Evolutionary conservation across 92 coral and sea anemone genomes (phyloP), one percentile per base, ranked within the genome.

Genomic region (Galaxea fascicularis): DNA sequence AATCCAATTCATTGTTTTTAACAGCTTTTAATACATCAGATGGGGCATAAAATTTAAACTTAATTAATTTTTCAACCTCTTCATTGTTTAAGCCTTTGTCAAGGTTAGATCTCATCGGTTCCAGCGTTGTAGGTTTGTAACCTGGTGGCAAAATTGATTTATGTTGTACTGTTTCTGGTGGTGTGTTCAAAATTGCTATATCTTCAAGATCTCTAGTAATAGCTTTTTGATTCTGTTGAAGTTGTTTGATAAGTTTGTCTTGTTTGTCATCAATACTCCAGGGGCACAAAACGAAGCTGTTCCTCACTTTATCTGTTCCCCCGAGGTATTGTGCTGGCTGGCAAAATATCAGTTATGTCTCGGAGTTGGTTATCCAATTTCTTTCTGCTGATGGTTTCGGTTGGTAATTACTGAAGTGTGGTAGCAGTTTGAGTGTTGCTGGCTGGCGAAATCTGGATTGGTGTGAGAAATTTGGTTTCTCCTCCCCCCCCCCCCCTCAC

Each of bases 211-310:
- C 80, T 0, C 59, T 30, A 0, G 63, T 73, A 30, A 82, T 8
- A 1, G 77, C 70, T 57, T 57, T 69, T n/a, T 82, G 60, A 6
- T 69, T 69, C 18, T 71, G 71, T 18, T 53, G 71, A 18, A 82
- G 67, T 56, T 82, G 78, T 27, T 69, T 31, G 41, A 82, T 35
- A 9, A 71, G 9, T 18, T 82, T 27, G 44, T 82, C 58, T 53
- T 82, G 86, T 53, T 58, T 70, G 0, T 70, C 70, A 71, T 57
- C 71, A 70, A 82, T 82, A 10, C n/a, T n/a, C n/a, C n/a, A n/a
- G n/a, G n/a, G n/a, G n/a, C n/a, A n/a, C n/a, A n/a, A n/a, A n/a
- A n/a, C n/a, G n/a, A n/a, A n/a, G n/a, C n/a, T n/a, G n/a, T n/a
- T n/a, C n/a, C n/a, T n/a, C n/a, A n/a, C n/a, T n/a, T n/a, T n/a